Percentiles rank a stretch among this genome's conserved stretches.
Evolutionary conservation across 2,113 vertebrate species (phyloP).

Genomic region (Gallinago undulata): DNA sequence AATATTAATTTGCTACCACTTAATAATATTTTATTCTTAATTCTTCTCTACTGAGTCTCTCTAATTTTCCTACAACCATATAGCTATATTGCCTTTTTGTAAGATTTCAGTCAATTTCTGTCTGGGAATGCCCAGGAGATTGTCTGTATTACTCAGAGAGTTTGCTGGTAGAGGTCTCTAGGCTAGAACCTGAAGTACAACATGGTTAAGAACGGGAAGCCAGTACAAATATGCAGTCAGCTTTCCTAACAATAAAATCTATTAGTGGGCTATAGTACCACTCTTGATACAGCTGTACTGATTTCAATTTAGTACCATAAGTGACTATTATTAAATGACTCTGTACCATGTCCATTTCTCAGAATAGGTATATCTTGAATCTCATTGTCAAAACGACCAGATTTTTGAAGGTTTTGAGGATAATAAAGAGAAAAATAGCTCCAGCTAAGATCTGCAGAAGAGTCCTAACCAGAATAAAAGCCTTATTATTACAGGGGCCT

Average conservation of each 20-base stretch:
- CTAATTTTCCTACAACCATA: neutral
- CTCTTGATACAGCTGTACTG: neutral
- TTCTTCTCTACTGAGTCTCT: neutral
- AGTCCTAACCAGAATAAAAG: neutral
- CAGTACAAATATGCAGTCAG: too few relatives aligned
- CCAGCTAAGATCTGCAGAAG: neutral
- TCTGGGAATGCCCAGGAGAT: neutral
- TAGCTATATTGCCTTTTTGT: neutral
- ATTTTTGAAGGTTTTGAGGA: neutral
- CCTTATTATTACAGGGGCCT: neutral
- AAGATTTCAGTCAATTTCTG: neutral
- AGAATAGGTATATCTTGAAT: neutral
- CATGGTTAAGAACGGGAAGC: rapidly evolving
- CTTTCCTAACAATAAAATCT: neutral
- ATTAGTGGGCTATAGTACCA: too few relatives aligned
- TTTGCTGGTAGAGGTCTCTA: neutral
- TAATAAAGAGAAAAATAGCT: neutral
- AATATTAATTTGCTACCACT: neutral
- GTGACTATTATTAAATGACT: neutral
- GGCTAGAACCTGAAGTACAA: neutral
- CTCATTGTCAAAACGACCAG: neutral
- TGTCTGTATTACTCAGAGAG: neutral
- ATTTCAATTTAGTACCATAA: neutral
- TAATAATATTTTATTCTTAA: neutral
- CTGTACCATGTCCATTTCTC: neutral